Evolutionary conservation across 2,888 invertebrate species (phyloP), one percentile per base, ranked within the genome.

Genomic region (Melanchra persicariae): DNA sequence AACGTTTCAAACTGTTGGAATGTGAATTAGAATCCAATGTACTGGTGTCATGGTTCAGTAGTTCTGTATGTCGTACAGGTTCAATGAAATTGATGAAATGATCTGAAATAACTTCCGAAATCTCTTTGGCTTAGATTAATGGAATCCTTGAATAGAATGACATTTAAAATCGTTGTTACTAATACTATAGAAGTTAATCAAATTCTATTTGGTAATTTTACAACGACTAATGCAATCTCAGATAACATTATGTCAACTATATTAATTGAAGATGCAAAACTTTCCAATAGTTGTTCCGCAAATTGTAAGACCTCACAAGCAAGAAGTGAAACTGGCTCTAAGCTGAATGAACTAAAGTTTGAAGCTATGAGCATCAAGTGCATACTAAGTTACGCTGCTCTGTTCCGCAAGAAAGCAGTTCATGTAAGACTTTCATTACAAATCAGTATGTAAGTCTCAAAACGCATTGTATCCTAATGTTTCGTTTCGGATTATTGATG

Each of bases 1-100:
- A 62, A 74, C 85, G 78, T 79, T 81, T 69, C 69, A 68, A 81
- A 84, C 80, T 71, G 73, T 70, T 71, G 58, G 70, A 79, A 77
- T 82, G 83, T 74, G 74, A 80, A 85, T 81, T 85, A 60, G 71
- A 79, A 76, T 63, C 68, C 65, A 62, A 79, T 68, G 15, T 62
- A 30, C 57, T 51, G 12, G 45, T 51, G 57, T 67, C 67, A 40
- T 43, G 17, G 61, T 34, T 55, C 54, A 22, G 24, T 60, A 43
- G 47, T 57, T 59, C 34, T 30, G 26, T 64, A n/a, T 45, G 26
- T 57, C 12, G 24, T 19, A 5, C 8, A n/a, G 12, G 6, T 12
- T 54, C 15, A 12, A 24, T 49, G 22, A 60, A 12, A 24, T 58
- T 15, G 19, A 40, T 59, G 52, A 54, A 26, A 7, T 62, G 19